phyloP scores from a whole-genome alignment of 2,888 invertebrate genomes.

The Zele albiditarsus region DNA sequence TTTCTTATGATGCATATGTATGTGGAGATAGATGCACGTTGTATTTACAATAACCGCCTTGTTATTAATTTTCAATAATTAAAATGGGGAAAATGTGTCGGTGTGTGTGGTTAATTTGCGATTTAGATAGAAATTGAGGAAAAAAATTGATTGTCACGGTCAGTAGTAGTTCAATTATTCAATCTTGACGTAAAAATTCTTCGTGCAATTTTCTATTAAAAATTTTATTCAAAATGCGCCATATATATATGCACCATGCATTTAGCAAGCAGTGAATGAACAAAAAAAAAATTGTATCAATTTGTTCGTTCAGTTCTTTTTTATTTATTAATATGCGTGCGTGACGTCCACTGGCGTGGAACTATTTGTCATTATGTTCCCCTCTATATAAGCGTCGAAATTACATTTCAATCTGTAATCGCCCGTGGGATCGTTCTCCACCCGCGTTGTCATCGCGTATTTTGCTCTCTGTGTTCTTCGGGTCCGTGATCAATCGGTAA shows the following conservation, averaged over 20 bases:
- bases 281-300: background rate
- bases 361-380: slow-evolving; percentile 13
- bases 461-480: slow-evolving; percentile 47
- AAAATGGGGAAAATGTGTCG: too few relatives aligned
- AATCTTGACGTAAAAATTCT: too few relatives aligned
- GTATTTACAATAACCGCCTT: too few relatives aligned
- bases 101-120: too few relatives aligned
- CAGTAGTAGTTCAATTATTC: too few relatives aligned
- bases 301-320: background rate
- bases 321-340: background rate
- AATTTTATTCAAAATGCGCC: too few relatives aligned
- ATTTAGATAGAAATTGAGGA: too few relatives aligned
- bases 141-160: too few relatives aligned
- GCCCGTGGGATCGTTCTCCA: slow-evolving; percentile 58
- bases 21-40: background rate
- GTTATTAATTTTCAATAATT: too few relatives aligned
- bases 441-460: slow-evolving; percentile 54
- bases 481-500: slow-evolving; percentile 65
- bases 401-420: slow-evolving; percentile 59
- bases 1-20: background rate
- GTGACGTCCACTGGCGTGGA: background rate
- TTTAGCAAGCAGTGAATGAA: background rate
- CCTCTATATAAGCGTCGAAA: slow-evolving; percentile 52
- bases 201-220: too few relatives aligned
- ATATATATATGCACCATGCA: too few relatives aligned